These are phyloP conservation scores for Enteromius viviparus DNA, from an alignment of 2,797 vertebrate species.

Conservation along the genomic window DNA sequence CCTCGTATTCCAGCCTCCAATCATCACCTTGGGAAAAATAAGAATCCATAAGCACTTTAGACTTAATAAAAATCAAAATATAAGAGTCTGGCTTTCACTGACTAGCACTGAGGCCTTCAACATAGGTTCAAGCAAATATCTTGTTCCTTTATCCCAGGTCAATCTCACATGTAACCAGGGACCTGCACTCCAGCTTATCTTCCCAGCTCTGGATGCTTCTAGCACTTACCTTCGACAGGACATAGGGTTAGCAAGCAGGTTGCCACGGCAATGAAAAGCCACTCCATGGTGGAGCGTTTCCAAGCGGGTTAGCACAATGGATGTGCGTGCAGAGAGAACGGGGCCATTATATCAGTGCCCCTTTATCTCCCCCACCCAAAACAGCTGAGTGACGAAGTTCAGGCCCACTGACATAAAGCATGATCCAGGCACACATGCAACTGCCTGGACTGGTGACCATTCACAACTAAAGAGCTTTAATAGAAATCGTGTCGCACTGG, in stretches of 20 bases:
- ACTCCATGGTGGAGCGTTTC: conserved; percentile 71
- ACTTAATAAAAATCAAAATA: background rate
- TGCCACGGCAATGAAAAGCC: conserved; percentile 78
- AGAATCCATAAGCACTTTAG: background rate
- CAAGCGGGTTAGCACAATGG: conserved; percentile 50
- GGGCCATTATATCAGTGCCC: conserved; percentile 62
- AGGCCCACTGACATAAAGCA: conserved; percentile 55
- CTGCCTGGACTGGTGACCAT: conserved; percentile 38
- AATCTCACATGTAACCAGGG: conserved; percentile 10
- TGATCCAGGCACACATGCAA: conserved; percentile 29
- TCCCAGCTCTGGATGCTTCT: conserved; percentile 66
- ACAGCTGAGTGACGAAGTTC: conserved; percentile 66
- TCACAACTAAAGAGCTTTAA: conserved; percentile 43
- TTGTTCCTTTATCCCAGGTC: conserved; percentile 2
- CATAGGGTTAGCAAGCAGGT: conserved; percentile 70
- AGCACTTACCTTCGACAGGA: conserved; percentile 81
- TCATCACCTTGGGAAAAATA: conserved; percentile 68
- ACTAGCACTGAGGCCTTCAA: background rate
- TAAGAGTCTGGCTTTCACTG: background rate
- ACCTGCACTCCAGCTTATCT: conserved; percentile 16
- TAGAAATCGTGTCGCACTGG: conserved; percentile 8
- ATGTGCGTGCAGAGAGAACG: conserved; percentile 59
- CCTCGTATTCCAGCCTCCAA: conserved; percentile 79
- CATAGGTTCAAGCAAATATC: background rate
- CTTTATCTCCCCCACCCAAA: conserved; percentile 60